phyloP scores from a whole-genome alignment of 2,888 invertebrate species.

The Tinea pellionella region DNA sequence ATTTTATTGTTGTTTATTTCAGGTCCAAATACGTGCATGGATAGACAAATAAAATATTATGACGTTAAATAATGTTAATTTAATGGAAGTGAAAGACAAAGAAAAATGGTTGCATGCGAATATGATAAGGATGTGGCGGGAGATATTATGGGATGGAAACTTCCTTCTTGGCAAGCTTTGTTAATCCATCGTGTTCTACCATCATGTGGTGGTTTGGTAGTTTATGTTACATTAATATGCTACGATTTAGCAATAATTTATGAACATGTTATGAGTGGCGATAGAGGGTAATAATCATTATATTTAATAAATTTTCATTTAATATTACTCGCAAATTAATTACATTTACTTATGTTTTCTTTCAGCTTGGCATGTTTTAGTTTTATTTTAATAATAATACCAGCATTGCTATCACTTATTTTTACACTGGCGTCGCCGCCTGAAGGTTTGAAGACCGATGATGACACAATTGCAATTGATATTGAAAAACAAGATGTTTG shows the following conservation, averaged over 20 bases:
- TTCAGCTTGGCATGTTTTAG: constrained; percentile 44
- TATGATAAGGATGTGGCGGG: constrained; percentile 51
- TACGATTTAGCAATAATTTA: constrained; percentile 75
- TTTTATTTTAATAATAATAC: constrained; percentile 50
- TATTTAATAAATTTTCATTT: no score
- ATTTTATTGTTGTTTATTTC: background rate
- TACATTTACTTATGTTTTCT: background rate
- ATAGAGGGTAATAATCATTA: constrained; percentile 56
- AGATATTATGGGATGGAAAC: constrained; percentile 47
- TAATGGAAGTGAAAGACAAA: background rate
- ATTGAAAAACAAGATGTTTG: constrained; percentile 49
- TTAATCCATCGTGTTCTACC: constrained; percentile 51
- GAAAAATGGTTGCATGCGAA: constrained; percentile 53
- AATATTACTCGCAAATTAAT: no score
- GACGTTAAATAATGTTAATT: background rate
- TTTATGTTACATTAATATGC: constrained; percentile 76
- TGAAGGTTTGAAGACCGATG: constrained; percentile 61
- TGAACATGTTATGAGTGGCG: constrained; percentile 72
- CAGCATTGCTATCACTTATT: constrained; percentile 68
- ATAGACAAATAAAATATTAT: background rate
- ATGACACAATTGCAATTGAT: constrained; percentile 45
- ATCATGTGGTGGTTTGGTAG: constrained; percentile 63
- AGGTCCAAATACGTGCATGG: background rate
- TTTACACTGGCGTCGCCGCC: constrained; percentile 71
- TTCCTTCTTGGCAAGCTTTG: constrained; percentile 55